Evolutionary conservation across 2,888 invertebrate genomes (phyloP), one percentile per base, ranked within the genome.

Genomic region (Ectobius pallidus): DNA sequence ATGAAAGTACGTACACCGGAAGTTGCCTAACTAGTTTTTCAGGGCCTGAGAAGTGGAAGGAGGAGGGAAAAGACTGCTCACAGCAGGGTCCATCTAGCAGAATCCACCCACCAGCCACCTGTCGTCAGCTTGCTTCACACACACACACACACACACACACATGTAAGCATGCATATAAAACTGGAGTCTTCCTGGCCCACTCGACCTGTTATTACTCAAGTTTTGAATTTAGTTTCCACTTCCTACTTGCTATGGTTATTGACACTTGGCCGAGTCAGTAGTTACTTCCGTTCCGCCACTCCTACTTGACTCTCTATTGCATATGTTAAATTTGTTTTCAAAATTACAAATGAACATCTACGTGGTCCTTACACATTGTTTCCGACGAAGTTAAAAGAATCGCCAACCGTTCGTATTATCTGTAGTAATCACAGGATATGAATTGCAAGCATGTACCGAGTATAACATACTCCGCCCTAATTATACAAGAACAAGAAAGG

Each of bases 1-100:
- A 70, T 70, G 39, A 32, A 44, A 70, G 70, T 69, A 61, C 61
- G 42, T 25, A 42, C 32, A 61, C 70, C 70, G 70, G 70, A 70
- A 70, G 58, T 70, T n/a, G 65, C 22, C 30, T 46, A 65, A 46
- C 46, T 44, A 46, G 65, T 65, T 65, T 25, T 22, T 11, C 25
- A 46, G n/a, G 46, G n/a, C n/a, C n/a, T n/a, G n/a, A n/a, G n/a
- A n/a, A n/a, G n/a, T n/a, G n/a, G n/a, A n/a, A 46, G 65, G 25
- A 16, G 63, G 22, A 6, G 63, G n/a, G 42, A 4, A 20, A n/a
- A 7, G 27, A 25, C 34, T 16, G 30, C 46, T 46, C 61, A 16
- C 63, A 44, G 46, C 44, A 22, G 42, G 65, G 65, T 42, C 65
- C 65, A 27, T 42, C 65, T 44, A 27, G 22, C 58, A 58, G 32